These are phyloP conservation scores for Hydractinia symbiolongicarpus DNA, from an alignment of 30 jellyfish, hydroid and myxozoan genomes.

Conservation along the genomic window DNA sequence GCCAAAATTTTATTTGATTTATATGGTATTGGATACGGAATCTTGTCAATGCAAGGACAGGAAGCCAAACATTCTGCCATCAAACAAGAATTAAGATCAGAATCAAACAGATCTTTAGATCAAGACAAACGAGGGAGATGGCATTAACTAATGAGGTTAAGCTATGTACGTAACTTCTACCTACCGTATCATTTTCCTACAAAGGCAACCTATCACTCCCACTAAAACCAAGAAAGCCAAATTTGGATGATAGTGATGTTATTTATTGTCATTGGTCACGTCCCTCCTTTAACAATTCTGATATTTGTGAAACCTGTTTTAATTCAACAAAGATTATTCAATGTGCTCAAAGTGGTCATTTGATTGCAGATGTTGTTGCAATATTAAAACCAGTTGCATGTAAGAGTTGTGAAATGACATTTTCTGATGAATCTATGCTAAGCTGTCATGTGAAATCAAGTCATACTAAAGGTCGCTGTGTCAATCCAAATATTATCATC, in stretches of 20 bases:
- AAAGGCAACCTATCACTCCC: conserved; percentile 13
- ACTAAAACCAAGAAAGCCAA: background rate
- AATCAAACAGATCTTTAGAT: background rate
- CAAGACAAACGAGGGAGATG: background rate
- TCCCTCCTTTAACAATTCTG: too few species aligned
- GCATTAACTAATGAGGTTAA: background rate
- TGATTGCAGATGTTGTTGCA: too few species aligned
- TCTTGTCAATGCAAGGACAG: conserved; percentile 8
- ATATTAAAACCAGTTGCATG: too few species aligned
- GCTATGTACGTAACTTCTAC: conserved; percentile 1
- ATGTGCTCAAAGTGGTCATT: too few species aligned
- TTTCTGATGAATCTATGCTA: too few species aligned
- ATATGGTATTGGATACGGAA: conserved; percentile 14
- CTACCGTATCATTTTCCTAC: conserved; percentile 15
- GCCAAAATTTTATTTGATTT: background rate
- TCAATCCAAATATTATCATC: too few species aligned
- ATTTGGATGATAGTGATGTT: background rate
- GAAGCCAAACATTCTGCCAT: conserved; percentile 18
- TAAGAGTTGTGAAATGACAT: too few species aligned
- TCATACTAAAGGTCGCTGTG: too few species aligned
- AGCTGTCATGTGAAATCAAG: too few species aligned
- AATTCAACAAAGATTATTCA: too few species aligned
- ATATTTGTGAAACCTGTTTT: too few species aligned
- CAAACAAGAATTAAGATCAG: conserved; percentile 6
- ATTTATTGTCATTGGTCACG: background rate